Evolutionary conservation across 2,797 vertebrate species (phyloP), one percentile per base, ranked within the genome.

Genomic region (Periparus ater): DNA sequence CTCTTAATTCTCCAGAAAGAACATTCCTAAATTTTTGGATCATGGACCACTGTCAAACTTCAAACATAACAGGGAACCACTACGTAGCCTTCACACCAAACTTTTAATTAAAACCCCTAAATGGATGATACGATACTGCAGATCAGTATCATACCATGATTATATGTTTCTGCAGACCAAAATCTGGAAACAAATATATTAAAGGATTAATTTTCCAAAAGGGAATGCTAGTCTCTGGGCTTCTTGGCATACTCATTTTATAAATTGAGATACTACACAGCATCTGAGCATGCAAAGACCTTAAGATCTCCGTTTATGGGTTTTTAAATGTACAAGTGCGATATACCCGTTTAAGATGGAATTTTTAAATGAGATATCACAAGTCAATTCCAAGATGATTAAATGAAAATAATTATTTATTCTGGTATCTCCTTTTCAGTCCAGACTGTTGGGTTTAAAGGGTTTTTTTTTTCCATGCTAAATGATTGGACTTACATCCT

Each of bases 41-140:
- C 17, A 5, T 25, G 82, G 89, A 94, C 89, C 75, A 77, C 65
- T 94, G 68, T 85, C 87, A 85, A 81, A 88, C 58, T 90, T 94
- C 70, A 78, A 83, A 93, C 6, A 1, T 58, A 88, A 83, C 10
- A 91, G 65, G 27, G 82, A 95, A 88, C 50, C 21, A 91, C 76
- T 81, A 62, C 2, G 40, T 44, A 90, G 73, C 76, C 79, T 91
- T 95, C 77, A 70, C 62, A 95, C 53, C 55, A 90, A 81, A 90
- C 76, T 95, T 96, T 81, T 95, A 96, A 96, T 94, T 96, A 95
- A 95, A 94, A 73, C 7, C 18, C 72, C 55, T 60, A 79, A 94
- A 86, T 63, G 57, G 60, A 82, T 90, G 83, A 95, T 81, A 84
- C 8, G 80, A 85, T 94, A 63, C n/a, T 90, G 66, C 77, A 95